Conservation (phyloP, 2,888 invertebrate species). For the Synergus gifuensis region DNA sequence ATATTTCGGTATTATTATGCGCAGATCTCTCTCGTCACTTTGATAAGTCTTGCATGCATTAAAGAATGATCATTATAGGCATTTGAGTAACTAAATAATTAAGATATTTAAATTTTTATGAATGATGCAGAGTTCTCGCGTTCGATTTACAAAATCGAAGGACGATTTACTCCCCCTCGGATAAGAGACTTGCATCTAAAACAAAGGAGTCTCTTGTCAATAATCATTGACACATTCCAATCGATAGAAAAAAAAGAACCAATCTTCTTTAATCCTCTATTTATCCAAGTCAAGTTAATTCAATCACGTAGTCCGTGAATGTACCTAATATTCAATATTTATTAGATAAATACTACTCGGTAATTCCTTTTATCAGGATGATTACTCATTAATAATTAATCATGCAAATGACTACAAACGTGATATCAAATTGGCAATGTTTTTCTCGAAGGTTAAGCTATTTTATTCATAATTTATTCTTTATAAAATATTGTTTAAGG, state of each 20-base stretch:
- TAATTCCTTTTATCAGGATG: not conserved
- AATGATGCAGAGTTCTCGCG: not conserved
- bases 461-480: too few relatives aligned
- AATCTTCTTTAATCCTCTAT: not conserved
- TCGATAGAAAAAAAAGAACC: not conserved
- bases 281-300: not conserved
- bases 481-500: too few relatives aligned
- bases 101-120: not conserved
- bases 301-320: not conserved
- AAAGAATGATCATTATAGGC: too few relatives aligned
- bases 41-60: not conserved
- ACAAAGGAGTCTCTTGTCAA: not conserved
- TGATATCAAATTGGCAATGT: not conserved
- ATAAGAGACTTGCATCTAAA: not conserved
- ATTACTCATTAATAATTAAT: not conserved
- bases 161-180: not conserved
- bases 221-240: not conserved
- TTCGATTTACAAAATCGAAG: not conserved
- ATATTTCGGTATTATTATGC: not conserved
- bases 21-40: not conserved
- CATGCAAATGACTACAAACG: not conserved
- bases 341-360: not conserved
- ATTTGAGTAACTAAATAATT: too few relatives aligned
- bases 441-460: not conserved
- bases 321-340: not conserved